phyloP scores from a whole-genome alignment of 1,140 invertebrate genomes.

The Paracyclopina nana region DNA sequence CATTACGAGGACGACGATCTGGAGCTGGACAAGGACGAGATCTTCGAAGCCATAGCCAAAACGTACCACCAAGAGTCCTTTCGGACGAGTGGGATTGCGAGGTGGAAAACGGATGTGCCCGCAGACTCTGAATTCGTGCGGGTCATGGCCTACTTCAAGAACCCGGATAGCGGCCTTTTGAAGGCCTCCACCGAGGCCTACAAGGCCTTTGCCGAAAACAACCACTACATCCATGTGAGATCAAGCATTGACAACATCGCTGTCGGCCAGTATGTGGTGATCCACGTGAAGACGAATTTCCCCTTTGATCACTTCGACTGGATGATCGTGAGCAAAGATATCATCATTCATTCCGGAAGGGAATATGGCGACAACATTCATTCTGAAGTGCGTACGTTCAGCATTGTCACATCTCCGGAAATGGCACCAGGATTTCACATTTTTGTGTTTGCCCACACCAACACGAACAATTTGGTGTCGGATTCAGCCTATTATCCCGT shows the following conservation, averaged over 20 bases:
- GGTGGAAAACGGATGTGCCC: too few relatives aligned
- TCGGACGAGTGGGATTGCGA: too few relatives aligned
- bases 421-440: slow-evolving; percentile 40
- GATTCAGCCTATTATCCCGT: slow-evolving; percentile 37
- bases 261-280: slow-evolving; percentile 29
- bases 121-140: slow-evolving; percentile 13
- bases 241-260: slow-evolving; percentile 24
- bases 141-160: neutral
- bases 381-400: slow-evolving; percentile 24
- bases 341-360: slow-evolving; percentile 26
- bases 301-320: slow-evolving; percentile 28
- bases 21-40: too few relatives aligned
- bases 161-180: neutral
- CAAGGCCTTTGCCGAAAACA: neutral
- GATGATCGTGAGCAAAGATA: slow-evolving; percentile 30
- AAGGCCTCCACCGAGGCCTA: neutral
- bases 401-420: slow-evolving; percentile 28
- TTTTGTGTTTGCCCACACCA: slow-evolving; percentile 32
- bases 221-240: slow-evolving; percentile 23
- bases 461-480: slow-evolving; percentile 29
- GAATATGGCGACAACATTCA: slow-evolving; percentile 22
- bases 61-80: too few relatives aligned
- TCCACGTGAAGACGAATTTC: slow-evolving; percentile 31
- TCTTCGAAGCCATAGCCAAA: too few relatives aligned
- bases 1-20: too few relatives aligned